phyloP scores from a whole-genome alignment of 2,888 invertebrate species.

The Diarsia rubi region DNA sequence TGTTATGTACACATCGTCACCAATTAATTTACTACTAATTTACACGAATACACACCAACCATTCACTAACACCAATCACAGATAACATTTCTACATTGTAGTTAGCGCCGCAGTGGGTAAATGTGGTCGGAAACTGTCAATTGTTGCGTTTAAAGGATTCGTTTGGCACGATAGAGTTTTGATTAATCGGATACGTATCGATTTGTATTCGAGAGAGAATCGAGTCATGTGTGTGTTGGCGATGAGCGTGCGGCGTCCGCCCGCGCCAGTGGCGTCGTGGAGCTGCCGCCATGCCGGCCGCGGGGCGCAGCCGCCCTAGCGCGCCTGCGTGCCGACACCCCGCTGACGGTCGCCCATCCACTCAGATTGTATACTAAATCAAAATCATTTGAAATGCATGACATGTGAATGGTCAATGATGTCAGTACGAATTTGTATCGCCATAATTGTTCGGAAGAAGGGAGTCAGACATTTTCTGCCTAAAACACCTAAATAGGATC shows the following conservation, averaged over 20 bases:
- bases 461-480: background rate
- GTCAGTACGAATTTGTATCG: background rate
- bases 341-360: constrained; percentile 73
- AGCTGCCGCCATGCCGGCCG: constrained; percentile 79
- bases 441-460: background rate
- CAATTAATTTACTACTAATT: constrained; percentile 67
- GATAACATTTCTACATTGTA: constrained; percentile 62
- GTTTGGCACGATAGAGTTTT: constrained; percentile 71
- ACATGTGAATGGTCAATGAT: constrained; percentile 1
- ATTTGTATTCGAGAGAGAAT: constrained; percentile 78
- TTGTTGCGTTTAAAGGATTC: constrained; percentile 68
- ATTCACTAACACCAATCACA: constrained; percentile 79
- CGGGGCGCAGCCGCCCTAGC: constrained; percentile 80
- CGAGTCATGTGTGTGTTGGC: constrained; percentile 66
- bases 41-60: constrained; percentile 67
- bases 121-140: constrained; percentile 42
- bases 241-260: constrained; percentile 77
- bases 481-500: background rate
- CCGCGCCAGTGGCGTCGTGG: constrained; percentile 79
- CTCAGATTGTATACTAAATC: constrained; percentile 65
- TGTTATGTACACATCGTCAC: constrained; percentile 67
- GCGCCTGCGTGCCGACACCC: constrained; percentile 84
- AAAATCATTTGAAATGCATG: constrained; percentile 36
- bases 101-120: constrained; percentile 56
- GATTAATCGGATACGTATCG: constrained; percentile 82